phyloP scores from a whole-genome alignment of 2,113 vertebrate genomes.

The Triplophysa tibetana region DNA sequence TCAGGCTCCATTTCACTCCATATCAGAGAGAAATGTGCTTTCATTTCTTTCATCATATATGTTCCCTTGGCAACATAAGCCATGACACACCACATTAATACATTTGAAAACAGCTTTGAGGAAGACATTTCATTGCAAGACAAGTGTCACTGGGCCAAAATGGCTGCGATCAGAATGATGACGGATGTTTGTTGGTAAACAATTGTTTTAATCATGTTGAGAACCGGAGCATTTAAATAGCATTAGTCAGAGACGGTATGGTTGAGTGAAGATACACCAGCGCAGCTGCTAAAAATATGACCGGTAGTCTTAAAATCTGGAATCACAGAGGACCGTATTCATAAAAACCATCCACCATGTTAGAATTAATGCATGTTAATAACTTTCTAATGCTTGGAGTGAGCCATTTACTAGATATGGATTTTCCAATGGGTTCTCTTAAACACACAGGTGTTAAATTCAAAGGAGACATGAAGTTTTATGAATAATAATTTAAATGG shows the following conservation, averaged over 20 bases:
- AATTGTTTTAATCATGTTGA: background rate
- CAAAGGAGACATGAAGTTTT: constrained; percentile 58
- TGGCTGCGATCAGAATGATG: background rate
- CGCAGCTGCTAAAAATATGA: background rate
- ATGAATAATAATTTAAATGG: constrained; percentile 46
- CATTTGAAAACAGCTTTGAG: background rate
- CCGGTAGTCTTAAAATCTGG: background rate
- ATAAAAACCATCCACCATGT: constrained; percentile 45
- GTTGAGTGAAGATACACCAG: background rate
- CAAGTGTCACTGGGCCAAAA: background rate
- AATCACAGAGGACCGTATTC: constrained; percentile 5
- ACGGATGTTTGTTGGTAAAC: constrained; percentile 12
- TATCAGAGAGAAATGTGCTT: constrained; percentile 17
- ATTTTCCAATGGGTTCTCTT: constrained; percentile 52
- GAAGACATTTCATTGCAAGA: constrained; percentile 13
- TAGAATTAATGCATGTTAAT: constrained; percentile 41
- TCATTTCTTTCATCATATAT: constrained; percentile 16
- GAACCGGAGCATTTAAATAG: background rate
- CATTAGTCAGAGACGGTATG: background rate
- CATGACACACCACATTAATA: constrained; percentile 9
- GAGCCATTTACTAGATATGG: constrained; percentile 18
- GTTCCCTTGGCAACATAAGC: constrained; percentile 41
- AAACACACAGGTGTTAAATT: constrained; percentile 55
- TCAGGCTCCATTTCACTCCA: background rate
- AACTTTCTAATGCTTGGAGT: constrained; percentile 36